phyloP scores from a whole-genome alignment of 2,113 vertebrate genomes.

The Nanorana parkeri region DNA sequence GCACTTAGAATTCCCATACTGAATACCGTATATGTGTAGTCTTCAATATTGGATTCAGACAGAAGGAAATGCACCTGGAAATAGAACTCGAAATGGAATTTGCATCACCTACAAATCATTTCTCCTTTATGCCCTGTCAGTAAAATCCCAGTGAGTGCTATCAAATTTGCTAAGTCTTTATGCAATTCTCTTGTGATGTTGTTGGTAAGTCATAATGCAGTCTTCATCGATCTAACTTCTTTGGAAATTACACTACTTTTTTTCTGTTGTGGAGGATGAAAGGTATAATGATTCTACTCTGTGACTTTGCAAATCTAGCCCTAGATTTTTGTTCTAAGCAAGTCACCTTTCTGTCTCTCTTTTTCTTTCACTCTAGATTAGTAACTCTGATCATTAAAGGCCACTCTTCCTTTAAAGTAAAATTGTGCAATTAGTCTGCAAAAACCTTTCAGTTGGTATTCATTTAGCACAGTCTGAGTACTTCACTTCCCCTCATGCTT shows the following conservation, averaged over 20 bases:
- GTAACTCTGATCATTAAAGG: too few relatives aligned
- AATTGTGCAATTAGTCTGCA: too few relatives aligned
- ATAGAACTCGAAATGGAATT: constrained; percentile 52
- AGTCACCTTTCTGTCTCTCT: too few relatives aligned
- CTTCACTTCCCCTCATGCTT: too few relatives aligned
- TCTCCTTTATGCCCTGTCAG: constrained; percentile 46
- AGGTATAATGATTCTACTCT: constrained; percentile 15
- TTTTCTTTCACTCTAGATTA: too few relatives aligned
- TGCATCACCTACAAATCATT: constrained; percentile 50
- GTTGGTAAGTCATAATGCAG: constrained; percentile 54
- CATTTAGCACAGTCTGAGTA: too few relatives aligned
- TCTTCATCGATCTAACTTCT: constrained; percentile 51
- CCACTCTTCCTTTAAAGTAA: too few relatives aligned
- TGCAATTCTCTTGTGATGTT: constrained; percentile 43
- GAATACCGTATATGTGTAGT: constrained; percentile 34
- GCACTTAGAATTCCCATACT: constrained; percentile 33
- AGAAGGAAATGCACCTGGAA: constrained; percentile 48
- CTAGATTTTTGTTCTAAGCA: not conserved
- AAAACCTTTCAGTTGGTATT: too few relatives aligned
- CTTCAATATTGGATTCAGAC: constrained; percentile 40
- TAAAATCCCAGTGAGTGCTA: constrained; percentile 52
- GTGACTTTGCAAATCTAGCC: not conserved
- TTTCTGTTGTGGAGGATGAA: constrained; percentile 25
- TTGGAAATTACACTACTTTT: constrained; percentile 47
- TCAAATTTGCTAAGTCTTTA: constrained; percentile 49